Base-by-base conservation (phyloP, 2,888 invertebrate species). In the Plusia festucae region DNA sequence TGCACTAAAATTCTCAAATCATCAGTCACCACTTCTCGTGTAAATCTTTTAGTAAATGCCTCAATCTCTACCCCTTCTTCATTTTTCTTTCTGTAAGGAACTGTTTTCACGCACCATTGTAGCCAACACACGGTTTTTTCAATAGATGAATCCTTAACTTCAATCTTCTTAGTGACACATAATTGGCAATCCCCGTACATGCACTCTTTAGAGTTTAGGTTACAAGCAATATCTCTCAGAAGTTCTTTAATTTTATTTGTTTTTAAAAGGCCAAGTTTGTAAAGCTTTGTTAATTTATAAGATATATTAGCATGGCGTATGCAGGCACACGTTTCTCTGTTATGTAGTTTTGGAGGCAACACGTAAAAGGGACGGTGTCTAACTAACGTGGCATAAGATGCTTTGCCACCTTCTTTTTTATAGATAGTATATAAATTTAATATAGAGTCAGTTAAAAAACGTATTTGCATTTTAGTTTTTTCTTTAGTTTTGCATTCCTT, bases 361-460 rank as follows among this genome's bases (percentile, higher is more conserved):
- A 61, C 49, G 61, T 61, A 61, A 56, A 56, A 61, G 18, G 56
- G 61, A 51, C 49, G 61, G 55, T 61, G 56, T 61, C 61, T 61
- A 15, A 61, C 61, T 56, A 61, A 49, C 56, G 56, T 56, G 56
- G 55, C 55, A 61, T 60, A 60, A 60, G 60, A 60, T 60, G 53
- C 60, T 60, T 53, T 55, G 55, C 55, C 55, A 32, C 61, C 55
- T 49, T 54, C 54, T 55, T 61, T 61, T 55, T 61, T 61, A 61
- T 61, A 55, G 32, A 22, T 61, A 55, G 61, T 61, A 53, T 60
- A 53, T 53, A 60, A 60, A 60, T 60, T 60, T 46, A 60, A 53
- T 60, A 53, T 60, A 44, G 60, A 20, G 61, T 55, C 49, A 16
- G 54, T 61, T 80, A 52, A 53, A 66, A 22, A 73, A 67, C 53